Conservation (phyloP, 1,140 invertebrate genomes). For the Chlorops oryzae region DNA sequence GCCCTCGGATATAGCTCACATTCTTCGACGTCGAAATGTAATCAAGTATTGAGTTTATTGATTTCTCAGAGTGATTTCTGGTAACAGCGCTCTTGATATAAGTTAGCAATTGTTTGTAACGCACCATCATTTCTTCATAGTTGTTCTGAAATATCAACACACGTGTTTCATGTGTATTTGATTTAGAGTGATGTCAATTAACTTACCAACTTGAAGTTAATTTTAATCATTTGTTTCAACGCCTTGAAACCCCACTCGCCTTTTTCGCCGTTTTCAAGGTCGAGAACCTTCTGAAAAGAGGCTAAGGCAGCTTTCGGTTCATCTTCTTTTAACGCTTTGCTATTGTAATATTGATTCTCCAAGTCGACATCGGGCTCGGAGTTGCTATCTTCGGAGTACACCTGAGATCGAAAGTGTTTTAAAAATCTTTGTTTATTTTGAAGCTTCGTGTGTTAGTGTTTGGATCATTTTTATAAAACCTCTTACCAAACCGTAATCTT, state of each 20-base stretch:
- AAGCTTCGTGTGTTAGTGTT: background rate
- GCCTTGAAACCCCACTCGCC: slow-evolving; percentile 99
- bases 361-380: slow-evolving; percentile 98
- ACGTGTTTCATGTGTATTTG: too few relatives aligned
- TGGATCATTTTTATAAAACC: background rate
- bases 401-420: slow-evolving; percentile 51
- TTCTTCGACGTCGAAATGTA: slow-evolving; percentile 99
- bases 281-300: slow-evolving; percentile 95
- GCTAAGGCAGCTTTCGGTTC: slow-evolving; percentile 84
- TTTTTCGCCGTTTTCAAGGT: slow-evolving; percentile 94
- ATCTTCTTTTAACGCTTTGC: slow-evolving; percentile 97
- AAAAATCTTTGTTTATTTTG: background rate
- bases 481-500: slow-evolving; percentile 93
- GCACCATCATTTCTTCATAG: slow-evolving; percentile 94
- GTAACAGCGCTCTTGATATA: slow-evolving; percentile 99
- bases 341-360: slow-evolving; percentile 99
- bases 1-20: slow-evolving; percentile 65
- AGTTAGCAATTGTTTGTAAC: slow-evolving; percentile 93
- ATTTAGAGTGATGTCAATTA: too few relatives aligned
- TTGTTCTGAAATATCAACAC: too few relatives aligned
- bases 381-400: slow-evolving; percentile 93
- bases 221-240: slow-evolving; percentile 99
- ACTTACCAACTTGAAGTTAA: slow-evolving; percentile 93
- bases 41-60: slow-evolving; percentile 98
- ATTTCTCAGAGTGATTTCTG: slow-evolving; percentile 98